phyloP scores from a whole-genome alignment of 1,140 invertebrate genomes.

The Neodiprion virginianus region DNA sequence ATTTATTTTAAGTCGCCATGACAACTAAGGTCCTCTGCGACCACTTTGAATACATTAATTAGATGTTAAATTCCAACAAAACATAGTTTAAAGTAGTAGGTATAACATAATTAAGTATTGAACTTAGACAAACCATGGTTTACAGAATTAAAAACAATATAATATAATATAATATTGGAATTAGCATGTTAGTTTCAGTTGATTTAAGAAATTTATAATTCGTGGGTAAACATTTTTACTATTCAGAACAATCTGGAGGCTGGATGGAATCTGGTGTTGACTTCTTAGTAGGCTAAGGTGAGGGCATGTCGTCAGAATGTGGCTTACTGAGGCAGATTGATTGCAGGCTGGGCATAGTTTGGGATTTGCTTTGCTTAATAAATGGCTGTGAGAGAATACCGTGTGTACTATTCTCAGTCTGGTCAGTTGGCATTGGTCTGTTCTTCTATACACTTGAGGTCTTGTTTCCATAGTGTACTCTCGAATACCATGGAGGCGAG shows the following conservation, averaged over 20 bases:
- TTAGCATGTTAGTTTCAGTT: too few species aligned
- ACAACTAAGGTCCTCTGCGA: too few species aligned
- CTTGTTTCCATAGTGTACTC: not conserved
- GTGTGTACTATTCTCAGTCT: not conserved
- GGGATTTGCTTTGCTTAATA: not conserved
- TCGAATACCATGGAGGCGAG: not conserved
- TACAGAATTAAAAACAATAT: too few species aligned
- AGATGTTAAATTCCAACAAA: too few species aligned
- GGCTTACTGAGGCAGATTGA: not conserved
- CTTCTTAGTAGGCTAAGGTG: not conserved
- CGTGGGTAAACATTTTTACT: too few species aligned
- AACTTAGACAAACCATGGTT: too few species aligned
- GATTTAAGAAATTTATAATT: too few species aligned
- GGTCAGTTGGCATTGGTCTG: conserved; percentile 14
- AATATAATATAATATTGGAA: too few species aligned
- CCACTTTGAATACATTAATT: too few species aligned
- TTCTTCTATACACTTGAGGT: not conserved
- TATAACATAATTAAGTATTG: too few species aligned
- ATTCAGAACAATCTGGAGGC: not conserved
- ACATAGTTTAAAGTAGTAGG: too few species aligned
- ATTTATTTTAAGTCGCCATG: too few species aligned
- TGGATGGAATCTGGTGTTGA: not conserved
- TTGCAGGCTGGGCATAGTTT: not conserved
- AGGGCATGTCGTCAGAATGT: not conserved
- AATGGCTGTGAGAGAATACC: conserved; percentile 17